phyloP scores from a whole-genome alignment of 2,888 invertebrate genomes.

The Rhamphomyia laevipes region DNA sequence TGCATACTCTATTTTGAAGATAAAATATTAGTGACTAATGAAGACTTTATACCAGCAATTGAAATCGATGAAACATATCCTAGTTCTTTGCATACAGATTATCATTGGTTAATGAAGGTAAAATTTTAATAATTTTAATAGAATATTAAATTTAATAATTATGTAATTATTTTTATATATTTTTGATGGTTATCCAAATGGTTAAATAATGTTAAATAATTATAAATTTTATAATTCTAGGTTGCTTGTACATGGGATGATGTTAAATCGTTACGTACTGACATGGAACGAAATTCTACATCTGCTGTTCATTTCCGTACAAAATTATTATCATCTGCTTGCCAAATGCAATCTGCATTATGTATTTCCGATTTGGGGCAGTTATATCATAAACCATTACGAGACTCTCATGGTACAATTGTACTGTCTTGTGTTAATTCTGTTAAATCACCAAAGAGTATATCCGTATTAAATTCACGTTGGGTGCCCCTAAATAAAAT shows the following conservation, averaged over 20 bases:
- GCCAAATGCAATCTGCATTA: slow-evolving; percentile 83
- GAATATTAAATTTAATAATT: neutral
- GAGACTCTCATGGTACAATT: slow-evolving; percentile 80
- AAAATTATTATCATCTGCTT: slow-evolving; percentile 83
- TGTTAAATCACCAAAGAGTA: slow-evolving; percentile 55
- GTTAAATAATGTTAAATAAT: too few species aligned
- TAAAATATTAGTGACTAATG: slow-evolving; percentile 89
- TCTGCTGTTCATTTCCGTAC: slow-evolving; percentile 85
- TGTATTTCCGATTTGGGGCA: slow-evolving; percentile 91
- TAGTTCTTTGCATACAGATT: slow-evolving; percentile 80
- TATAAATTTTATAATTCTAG: slow-evolving; percentile 31
- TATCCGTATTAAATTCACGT: slow-evolving; percentile 80
- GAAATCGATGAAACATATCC: slow-evolving; percentile 95
- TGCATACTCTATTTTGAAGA: slow-evolving; percentile 92
- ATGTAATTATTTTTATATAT: too few species aligned
- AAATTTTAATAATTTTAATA: neutral
- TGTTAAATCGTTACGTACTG: slow-evolving; percentile 77
- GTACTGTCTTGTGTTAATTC: slow-evolving; percentile 77
- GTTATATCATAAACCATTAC: slow-evolving; percentile 80
- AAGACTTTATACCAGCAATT: slow-evolving; percentile 92
- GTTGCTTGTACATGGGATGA: slow-evolving; percentile 96
- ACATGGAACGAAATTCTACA: slow-evolving; percentile 88
- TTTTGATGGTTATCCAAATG: too few species aligned
- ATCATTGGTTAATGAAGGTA: slow-evolving; percentile 97
- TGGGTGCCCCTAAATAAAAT: slow-evolving; percentile 86